A percentile compares a stretch with the other conserved stretches of the same genome.
Conservation (phyloP, 1,140 invertebrate genomes). For the Megalonaias nervosa region DNA sequence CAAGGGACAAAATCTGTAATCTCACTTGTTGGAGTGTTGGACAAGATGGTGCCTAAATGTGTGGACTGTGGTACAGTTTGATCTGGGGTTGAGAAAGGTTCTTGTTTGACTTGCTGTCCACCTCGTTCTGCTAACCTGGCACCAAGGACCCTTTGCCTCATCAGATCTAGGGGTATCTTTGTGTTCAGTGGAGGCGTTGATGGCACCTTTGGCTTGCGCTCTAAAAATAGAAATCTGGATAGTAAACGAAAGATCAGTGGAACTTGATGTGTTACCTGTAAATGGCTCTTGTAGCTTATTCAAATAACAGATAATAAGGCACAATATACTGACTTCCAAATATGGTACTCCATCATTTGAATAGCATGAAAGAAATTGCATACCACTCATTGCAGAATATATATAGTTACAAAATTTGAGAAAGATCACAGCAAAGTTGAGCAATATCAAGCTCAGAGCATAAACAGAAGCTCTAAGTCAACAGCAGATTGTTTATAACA, state of each 20-base stretch:
- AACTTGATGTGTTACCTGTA: not conserved
- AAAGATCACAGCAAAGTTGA: too few relatives aligned
- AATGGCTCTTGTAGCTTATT: too few relatives aligned
- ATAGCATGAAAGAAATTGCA: conserved; percentile 10
- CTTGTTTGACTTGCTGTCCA: too few relatives aligned
- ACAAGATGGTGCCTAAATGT: too few relatives aligned
- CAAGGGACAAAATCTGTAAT: too few relatives aligned
- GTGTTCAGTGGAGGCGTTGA: conserved; percentile 21
- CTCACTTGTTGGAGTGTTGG: too few relatives aligned
- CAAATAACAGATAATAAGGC: too few relatives aligned
- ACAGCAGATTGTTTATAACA: not conserved
- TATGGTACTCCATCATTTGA: not conserved
- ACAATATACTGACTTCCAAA: not conserved
- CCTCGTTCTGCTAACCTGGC: too few relatives aligned
- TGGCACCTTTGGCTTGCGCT: conserved; percentile 55
- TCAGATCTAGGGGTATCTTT: conserved; percentile 28
- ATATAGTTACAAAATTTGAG: not conserved
- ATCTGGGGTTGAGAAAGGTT: too few relatives aligned
- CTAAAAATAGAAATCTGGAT: conserved; percentile 38
- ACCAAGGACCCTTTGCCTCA: conserved; percentile 14
- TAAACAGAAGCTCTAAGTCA: too few relatives aligned
- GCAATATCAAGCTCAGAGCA: too few relatives aligned
- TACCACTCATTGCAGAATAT: conserved; percentile 1
- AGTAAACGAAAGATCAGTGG: not conserved
- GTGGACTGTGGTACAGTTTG: too few relatives aligned